Percentiles rank a stretch among this genome's conserved stretches.
These are phyloP conservation scores for Stegastes partitus DNA, from an alignment of 2,113 vertebrate species.

Conservation along the genomic window DNA sequence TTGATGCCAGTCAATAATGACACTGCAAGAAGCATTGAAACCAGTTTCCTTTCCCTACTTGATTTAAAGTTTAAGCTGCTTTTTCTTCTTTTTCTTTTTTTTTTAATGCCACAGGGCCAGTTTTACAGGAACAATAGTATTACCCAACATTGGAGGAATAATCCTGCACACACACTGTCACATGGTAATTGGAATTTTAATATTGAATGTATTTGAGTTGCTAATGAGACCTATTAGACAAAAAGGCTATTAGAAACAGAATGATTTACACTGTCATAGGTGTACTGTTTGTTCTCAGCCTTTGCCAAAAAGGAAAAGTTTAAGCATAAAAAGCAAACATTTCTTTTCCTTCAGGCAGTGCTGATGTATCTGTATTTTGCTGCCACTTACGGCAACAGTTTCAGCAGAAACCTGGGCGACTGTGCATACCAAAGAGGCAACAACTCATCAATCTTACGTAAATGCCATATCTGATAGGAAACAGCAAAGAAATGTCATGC, in stretches of 20 bases:
- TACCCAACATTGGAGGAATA: not conserved
- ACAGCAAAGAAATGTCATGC: slow-evolving; percentile 22
- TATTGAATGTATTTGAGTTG: slow-evolving; percentile 3
- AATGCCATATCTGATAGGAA: slow-evolving; percentile 46
- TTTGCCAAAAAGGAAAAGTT: not conserved
- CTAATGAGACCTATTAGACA: not conserved
- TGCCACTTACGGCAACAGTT: not conserved
- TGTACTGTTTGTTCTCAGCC: not conserved
- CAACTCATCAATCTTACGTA: slow-evolving; percentile 42
- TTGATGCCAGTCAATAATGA: slow-evolving; percentile 12
- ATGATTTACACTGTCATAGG: not conserved
- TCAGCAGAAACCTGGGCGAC: not conserved
- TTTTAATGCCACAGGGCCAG: not conserved
- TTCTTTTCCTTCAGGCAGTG: too few relatives aligned
- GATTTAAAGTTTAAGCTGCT: not conserved
- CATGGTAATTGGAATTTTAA: slow-evolving; percentile 9
- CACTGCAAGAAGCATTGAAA: slow-evolving; percentile 4
- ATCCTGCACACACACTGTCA: not conserved
- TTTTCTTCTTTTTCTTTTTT: too few relatives aligned
- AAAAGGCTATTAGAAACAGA: not conserved
- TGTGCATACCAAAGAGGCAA: not conserved
- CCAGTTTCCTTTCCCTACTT: not conserved
- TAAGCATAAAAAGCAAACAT: too few relatives aligned
- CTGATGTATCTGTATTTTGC: not conserved
- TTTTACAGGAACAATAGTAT: not conserved